These are phyloP conservation scores for Diglossa brunneiventris DNA, from an alignment of 2,113 vertebrate species.

Conservation along the genomic window DNA sequence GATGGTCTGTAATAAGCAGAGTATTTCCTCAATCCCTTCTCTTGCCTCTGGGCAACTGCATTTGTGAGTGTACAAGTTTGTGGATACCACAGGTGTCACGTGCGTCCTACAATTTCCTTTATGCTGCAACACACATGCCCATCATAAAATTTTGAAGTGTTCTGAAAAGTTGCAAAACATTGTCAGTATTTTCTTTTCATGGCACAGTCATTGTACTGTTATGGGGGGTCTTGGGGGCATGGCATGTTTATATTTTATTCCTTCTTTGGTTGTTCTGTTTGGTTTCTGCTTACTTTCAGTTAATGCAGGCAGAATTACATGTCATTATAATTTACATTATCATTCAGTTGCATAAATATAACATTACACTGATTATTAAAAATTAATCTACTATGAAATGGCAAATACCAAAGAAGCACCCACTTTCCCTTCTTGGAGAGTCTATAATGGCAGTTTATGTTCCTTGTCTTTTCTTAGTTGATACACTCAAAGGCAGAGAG, in stretches of 20 bases:
- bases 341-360: not conserved
- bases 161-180: not conserved
- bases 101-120: not conserved
- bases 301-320: not conserved
- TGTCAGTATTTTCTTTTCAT: not conserved
- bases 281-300: not conserved
- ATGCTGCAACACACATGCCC: not conserved
- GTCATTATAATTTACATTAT: not conserved
- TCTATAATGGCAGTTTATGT: not conserved
- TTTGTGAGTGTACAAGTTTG: not conserved
- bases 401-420: not conserved
- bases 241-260: not conserved
- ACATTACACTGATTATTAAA: not conserved
- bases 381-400: not conserved
- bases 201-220: not conserved
- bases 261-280: not conserved
- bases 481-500: not conserved
- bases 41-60: not conserved
- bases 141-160: not conserved
- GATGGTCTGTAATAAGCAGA: not conserved
- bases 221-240: rapidly evolving
- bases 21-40: not conserved
- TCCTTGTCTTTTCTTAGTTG: not conserved
- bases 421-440: not conserved
- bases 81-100: not conserved